A percentile compares a stretch with the other conserved stretches of the same genome.
These are phyloP conservation scores for Channa striata DNA, from an alignment of 2,797 vertebrate genomes.

Conservation along the genomic window DNA sequence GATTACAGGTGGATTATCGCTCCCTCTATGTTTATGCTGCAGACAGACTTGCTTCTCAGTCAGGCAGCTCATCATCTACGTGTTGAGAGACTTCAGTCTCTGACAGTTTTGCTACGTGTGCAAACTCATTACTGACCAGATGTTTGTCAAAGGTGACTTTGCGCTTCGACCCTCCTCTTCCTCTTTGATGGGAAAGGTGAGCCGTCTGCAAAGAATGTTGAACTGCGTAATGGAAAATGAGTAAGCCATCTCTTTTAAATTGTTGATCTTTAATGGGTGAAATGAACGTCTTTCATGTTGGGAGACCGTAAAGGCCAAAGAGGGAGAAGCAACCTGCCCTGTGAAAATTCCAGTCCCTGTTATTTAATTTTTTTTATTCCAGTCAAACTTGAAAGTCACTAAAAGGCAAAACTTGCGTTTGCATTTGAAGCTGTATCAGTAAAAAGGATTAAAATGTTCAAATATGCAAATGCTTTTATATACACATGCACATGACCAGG, in stretches of 20 bases:
- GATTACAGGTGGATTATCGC: background rate
- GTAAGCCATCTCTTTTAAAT: conserved; percentile 67
- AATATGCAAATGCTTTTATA: conserved; percentile 5
- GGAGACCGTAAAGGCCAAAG: conserved; percentile 61
- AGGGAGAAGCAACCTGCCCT: conserved; percentile 38
- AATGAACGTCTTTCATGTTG: conserved; percentile 76
- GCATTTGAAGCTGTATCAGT: conserved; percentile 54
- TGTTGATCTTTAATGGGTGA: conserved; percentile 73
- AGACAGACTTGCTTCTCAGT: background rate
- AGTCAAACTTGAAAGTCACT: conserved; percentile 48
- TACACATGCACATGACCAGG: conserved; percentile 15
- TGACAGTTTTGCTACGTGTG: conserved; percentile 12
- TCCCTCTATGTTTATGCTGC: conserved; percentile 3
- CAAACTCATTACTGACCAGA: conserved; percentile 59
- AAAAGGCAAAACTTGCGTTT: conserved; percentile 54
- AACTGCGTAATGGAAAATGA: conserved; percentile 57
- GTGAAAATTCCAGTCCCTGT: conserved; percentile 35
- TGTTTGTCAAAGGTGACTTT: conserved; percentile 65
- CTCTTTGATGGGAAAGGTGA: conserved; percentile 76
- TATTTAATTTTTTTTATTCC: conserved; percentile 53
- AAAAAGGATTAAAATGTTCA: conserved; percentile 39
- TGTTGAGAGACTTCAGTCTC: conserved; percentile 13
- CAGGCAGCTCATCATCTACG: background rate
- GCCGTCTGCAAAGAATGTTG: conserved; percentile 59
- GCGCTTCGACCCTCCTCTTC: conserved; percentile 51